Conservation (phyloP, 2,888 invertebrate genomes). For the Agrochola litura region DNA sequence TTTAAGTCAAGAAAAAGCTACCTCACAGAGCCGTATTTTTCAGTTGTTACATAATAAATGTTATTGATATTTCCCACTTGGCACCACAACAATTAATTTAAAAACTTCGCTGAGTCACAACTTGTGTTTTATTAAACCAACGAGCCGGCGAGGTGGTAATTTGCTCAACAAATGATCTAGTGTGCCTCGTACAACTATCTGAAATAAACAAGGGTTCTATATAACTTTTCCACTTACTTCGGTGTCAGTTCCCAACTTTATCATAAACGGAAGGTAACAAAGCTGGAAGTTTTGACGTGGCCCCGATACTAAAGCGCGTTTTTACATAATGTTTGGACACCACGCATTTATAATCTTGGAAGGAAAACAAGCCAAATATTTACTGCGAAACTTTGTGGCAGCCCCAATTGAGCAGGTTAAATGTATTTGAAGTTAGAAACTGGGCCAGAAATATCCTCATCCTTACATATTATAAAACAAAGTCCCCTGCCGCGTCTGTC, state of each 20-base stretch:
- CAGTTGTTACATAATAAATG: slow-evolving; percentile 45
- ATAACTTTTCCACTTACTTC: slow-evolving; percentile 79
- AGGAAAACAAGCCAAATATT: slow-evolving; percentile 60
- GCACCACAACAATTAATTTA: slow-evolving; percentile 59
- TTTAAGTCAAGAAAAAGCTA: slow-evolving; percentile 23
- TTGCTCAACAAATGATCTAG: slow-evolving; percentile 71
- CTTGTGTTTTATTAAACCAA: slow-evolving; percentile 62
- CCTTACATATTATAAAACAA: too few relatives aligned
- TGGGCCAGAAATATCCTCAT: slow-evolving; percentile 1
- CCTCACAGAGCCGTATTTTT: slow-evolving; percentile 18
- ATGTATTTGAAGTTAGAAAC: slow-evolving; percentile 14
- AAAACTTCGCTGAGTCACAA: slow-evolving; percentile 53
- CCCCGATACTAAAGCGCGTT: slow-evolving; percentile 69
- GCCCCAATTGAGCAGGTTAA: slow-evolving; percentile 36
- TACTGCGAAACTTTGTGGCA: slow-evolving; percentile 44
- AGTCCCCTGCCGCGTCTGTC: too few relatives aligned
- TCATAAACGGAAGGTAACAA: slow-evolving; percentile 79
- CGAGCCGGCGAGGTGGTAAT: slow-evolving; percentile 60
- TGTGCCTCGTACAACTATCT: slow-evolving; percentile 68
- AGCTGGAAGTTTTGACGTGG: slow-evolving; percentile 77
- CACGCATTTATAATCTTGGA: slow-evolving; percentile 68
- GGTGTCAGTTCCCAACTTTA: slow-evolving; percentile 77
- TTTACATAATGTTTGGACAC: slow-evolving; percentile 69
- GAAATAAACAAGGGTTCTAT: slow-evolving; percentile 72
- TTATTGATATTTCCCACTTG: slow-evolving; percentile 56